phyloP scores from a whole-genome alignment of 2,113 vertebrate genomes.

The Alouatta palliata region DNA sequence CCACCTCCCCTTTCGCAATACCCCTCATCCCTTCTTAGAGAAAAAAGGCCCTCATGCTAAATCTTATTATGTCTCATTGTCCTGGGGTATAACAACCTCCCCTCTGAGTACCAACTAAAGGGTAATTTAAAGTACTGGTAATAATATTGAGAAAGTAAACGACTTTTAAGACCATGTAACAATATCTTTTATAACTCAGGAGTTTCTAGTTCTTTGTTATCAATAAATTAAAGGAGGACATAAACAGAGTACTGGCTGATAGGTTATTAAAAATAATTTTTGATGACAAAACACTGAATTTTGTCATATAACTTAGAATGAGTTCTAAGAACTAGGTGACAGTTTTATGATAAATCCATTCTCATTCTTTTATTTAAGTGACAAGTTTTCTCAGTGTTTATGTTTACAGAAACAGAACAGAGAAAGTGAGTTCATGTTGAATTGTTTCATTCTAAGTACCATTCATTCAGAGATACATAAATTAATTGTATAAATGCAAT shows the following conservation, averaged over 20 bases:
- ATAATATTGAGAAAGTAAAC: neutral
- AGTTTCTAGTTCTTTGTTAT: neutral
- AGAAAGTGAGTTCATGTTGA: neutral
- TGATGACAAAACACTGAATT: neutral
- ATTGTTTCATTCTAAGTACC: neutral
- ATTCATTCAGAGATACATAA: neutral
- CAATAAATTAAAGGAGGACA: neutral
- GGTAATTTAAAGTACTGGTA: slow-evolving; percentile 19
- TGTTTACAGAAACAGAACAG: neutral
- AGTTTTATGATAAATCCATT: slow-evolving; percentile 51
- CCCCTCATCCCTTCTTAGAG: neutral
- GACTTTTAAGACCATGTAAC: neutral
- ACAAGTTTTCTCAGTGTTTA: neutral
- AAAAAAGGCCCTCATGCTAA: neutral
- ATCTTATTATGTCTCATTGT: slow-evolving; percentile 2
- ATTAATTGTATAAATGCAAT: neutral
- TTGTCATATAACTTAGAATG: neutral
- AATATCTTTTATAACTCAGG: neutral
- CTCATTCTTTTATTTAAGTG: neutral
- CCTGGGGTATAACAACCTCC: neutral
- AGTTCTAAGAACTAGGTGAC: neutral
- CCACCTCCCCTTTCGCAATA: neutral
- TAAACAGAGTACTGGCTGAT: neutral
- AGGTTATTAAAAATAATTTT: slow-evolving; percentile 28
- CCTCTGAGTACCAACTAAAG: neutral